Evolutionary conservation across 2,888 invertebrate genomes (phyloP), one percentile per base, ranked within the genome.

Genomic region (Eretmocerus hayati): DNA sequence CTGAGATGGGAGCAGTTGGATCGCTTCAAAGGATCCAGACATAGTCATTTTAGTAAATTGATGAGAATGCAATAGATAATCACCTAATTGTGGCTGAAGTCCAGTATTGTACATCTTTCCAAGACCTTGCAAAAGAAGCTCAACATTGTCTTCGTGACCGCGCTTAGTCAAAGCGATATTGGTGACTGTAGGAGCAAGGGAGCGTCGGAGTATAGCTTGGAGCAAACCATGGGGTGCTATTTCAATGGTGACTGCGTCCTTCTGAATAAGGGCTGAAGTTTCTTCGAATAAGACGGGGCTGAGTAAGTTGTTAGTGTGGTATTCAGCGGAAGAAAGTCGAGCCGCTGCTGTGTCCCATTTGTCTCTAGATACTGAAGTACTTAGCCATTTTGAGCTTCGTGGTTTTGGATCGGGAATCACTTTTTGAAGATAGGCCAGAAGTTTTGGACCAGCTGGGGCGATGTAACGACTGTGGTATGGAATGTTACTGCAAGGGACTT

Each of bases 401-500:
- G 73, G 68, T 59, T 83, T 85, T 0, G 87, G 83, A 1, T 76
- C 61, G 0, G 80, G 78, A 38, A 87, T 84, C 0, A 84, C 79
- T 62, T 81, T 69, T 19, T 74, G 77, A 46, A 89, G 63, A 56
- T 83, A 80, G 43, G 80, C 75, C 2, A 83, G 66, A 33, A 91
- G 76, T 33, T 75, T 78, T 0, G 85, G 82, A 18, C 85, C 87
- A 55, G 84, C 83, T 33, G 80, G 77, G 3, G 81, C 75, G 60
- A 94, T 89, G 59, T 90, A 90, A 46, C 81, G 79, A 50, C 90
- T 90, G 66, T 94, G 93, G 63, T 92, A 94, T 0, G 94, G 90
- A 58, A 91, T 88, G 62, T 90, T 89, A 43, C 88, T 83, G 61
- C 89, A 88, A 20, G 87, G 84, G 0, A 94, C 90, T 61, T 87